A percentile compares a stretch with the other conserved stretches of the same genome.
These are phyloP conservation scores for Resseliella maxima DNA, from an alignment of 2,888 invertebrate genomes.

Conservation along the genomic window DNA sequence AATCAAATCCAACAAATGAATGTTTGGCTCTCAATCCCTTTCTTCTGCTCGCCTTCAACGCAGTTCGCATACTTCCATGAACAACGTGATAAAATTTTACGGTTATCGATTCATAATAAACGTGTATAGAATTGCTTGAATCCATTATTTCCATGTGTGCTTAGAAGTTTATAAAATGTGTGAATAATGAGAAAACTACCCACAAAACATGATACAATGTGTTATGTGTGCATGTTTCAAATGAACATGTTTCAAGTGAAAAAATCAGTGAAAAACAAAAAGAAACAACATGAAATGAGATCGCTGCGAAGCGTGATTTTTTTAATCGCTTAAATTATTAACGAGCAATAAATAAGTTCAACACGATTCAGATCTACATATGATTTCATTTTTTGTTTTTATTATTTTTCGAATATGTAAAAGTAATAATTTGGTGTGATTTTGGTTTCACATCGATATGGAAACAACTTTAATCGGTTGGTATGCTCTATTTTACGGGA, in stretches of 20 bases:
- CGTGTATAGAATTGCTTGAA: too few species aligned
- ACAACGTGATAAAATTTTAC: background rate
- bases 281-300: background rate
- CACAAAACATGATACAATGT: too few species aligned
- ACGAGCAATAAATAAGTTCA: conserved; percentile 6
- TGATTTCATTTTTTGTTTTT: background rate
- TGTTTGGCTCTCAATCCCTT: too few species aligned
- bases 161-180: background rate
- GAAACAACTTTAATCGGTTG: too few species aligned
- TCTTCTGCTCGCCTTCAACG: background rate
- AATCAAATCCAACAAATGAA: too few species aligned
- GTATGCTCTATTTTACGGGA: too few species aligned
- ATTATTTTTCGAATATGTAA: background rate
- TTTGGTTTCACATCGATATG: too few species aligned
- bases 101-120: background rate
- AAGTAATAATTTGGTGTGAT: background rate
- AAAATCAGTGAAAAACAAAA: background rate
- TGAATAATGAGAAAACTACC: background rate
- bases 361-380: too few species aligned
- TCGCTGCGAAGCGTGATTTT: background rate
- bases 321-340: background rate
- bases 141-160: background rate
- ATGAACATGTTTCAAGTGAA: too few species aligned
- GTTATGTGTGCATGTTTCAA: too few species aligned
- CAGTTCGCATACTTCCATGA: background rate